Base-by-base conservation (phyloP, 2,113 vertebrate species). In the Mobula hypostoma region DNA sequence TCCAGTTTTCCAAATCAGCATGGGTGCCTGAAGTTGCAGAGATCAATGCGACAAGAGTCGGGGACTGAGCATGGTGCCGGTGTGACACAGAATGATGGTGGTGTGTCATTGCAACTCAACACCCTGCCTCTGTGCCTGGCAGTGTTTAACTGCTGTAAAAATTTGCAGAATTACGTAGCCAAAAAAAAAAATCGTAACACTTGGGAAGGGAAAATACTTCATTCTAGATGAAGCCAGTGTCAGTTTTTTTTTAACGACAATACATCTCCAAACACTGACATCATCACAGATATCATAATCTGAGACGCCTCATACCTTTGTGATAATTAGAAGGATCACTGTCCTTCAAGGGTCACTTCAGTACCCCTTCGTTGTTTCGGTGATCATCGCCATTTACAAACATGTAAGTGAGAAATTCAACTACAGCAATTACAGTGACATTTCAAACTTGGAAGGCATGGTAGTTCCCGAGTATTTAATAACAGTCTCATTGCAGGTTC, bases 371-470 rank as follows among this genome's bases (percentile, higher is more conserved):
- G 27, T 68, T 66, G 85, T 32, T 66, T n/a, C n/a, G 85, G 3
- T 29, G 61, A 90, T 63, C 27, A 90, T 68, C 83, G n/a, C 83
- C 58, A n/a, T 63, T 90, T 90, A 32, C 61, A 90, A 66, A 90
- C 12, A 63, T 19, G 7, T 7, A 90, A 19, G 61, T 90, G 85
- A 90, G 85, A 68, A 90, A 90, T n/a, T 63, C 66, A 63, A 66
- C 85, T 66, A n/a, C 85, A 90, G 85, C 58, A 90, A 90, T 66
- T 90, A 90, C 85, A 66, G 61, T 32, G 61, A 27, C n/a, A n/a
- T n/a, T n/a, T 32, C 29, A 7, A n/a, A 61, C 83, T 88, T 56
- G 15, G 83, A n/a, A 88, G n/a, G 14, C 24, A 88, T 90, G 63
- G 58, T 90, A 66, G 29, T n/a, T 90, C 61, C 15, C 66, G 85